Base-by-base conservation (phyloP, 1,140 invertebrate species). In the Condylostylus longicornis region DNA sequence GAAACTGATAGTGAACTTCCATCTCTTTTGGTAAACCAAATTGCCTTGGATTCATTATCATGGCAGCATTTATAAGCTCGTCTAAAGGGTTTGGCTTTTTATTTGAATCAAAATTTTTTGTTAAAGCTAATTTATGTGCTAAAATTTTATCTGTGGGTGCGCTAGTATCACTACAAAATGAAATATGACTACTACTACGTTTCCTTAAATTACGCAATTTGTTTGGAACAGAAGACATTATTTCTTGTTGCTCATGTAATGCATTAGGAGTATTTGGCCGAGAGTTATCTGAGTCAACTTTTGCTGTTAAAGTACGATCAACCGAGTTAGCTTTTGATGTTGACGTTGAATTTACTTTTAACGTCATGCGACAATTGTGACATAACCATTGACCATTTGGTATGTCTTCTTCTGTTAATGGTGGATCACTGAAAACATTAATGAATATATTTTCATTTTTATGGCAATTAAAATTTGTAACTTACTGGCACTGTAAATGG, bases 401-500 rank as follows among this genome's bases (percentile, higher is more conserved):
- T 45, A 93, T 82, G 60, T 91, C 84, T 42, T 78, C 74, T 51
- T 85, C 80, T 42, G 82, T 79, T 27, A 95, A 58, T 3, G 89
- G 87, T 12, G 88, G 89, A 66, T 93, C 83, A 67, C 86, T 89
- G 49, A 29, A 64, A 64, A 35, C 40, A 41, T 32, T 35, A 27
- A 25, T 19, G 13, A 32, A 35, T 21, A 41, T 19, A 34, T 37
- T 5, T 23, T 20, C 10, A 20, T 6, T 17, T 18, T 29, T 18
- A 32, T 4, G 14, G 4, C 25, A 8, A n/a, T 5, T 27, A 3
- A 10, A 27, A 27, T 27, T n/a, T 2, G 5, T 17, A 31, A 72
- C 80, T 76, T 66, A 91, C 85, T 94, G 87, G 74, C 90, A 95
- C 35, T 79, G 72, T 30, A 94, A 67, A 66, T 96, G 91, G 65